Conservation (phyloP, 2,113 vertebrate species). For the Toxostoma redivivum region DNA sequence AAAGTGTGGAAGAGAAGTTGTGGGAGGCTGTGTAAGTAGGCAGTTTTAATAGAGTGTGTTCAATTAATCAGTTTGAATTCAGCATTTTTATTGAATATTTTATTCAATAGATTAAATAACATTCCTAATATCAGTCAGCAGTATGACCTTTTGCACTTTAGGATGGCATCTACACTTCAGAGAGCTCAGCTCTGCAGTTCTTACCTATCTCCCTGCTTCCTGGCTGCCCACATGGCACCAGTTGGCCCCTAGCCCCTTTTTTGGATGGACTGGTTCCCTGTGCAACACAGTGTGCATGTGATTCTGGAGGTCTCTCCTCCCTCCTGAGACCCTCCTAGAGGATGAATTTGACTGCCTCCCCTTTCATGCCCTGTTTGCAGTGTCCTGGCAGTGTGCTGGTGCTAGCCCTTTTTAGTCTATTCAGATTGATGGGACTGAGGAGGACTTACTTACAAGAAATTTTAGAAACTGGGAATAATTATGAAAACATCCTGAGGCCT, state of each 20-base stretch:
- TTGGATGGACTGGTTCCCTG: background rate
- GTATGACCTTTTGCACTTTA: background rate
- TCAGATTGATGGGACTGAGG: background rate
- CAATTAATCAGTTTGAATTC: background rate
- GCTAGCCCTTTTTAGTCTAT: background rate
- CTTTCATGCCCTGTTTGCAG: background rate
- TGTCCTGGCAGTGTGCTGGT: background rate
- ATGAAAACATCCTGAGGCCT: background rate
- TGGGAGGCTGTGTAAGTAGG: background rate
- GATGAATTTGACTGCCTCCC: background rate
- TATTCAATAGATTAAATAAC: background rate
- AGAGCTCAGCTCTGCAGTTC: background rate
- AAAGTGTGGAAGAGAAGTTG: background rate
- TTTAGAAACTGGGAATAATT: constrained; percentile 40
- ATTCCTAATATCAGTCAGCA: background rate
- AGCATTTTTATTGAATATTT: background rate
- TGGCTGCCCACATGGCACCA: background rate
- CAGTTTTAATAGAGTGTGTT: background rate
- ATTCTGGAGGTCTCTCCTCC: background rate
- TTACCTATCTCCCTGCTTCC: background rate
- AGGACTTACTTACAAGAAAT: background rate
- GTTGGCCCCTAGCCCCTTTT: background rate
- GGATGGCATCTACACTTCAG: background rate
- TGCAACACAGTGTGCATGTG: background rate
- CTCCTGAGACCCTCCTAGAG: background rate